Conservation (phyloP, 2,113 vertebrate genomes). For the Pao palembangensis region DNA sequence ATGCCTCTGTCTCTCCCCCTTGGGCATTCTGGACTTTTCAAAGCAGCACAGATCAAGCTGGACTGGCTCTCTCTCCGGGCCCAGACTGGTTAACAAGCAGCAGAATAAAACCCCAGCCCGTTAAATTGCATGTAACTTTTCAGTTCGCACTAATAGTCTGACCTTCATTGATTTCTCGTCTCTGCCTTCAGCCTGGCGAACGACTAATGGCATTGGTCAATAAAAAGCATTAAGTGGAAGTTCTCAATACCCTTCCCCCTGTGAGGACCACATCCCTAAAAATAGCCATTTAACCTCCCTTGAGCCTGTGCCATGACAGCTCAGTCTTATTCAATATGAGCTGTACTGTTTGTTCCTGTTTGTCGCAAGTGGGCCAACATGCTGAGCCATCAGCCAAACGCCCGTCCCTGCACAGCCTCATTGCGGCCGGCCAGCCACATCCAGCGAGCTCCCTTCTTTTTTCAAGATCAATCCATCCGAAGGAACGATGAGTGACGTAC, state of each 20-base stretch:
- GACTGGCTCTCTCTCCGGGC: slow-evolving; percentile 42
- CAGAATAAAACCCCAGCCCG: slow-evolving; percentile 56
- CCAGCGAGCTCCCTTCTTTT: slow-evolving; percentile 47
- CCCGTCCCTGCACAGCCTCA: slow-evolving; percentile 40
- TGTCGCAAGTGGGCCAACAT: slow-evolving; percentile 47
- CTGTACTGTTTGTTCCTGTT: slow-evolving; percentile 23
- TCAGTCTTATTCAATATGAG: slow-evolving; percentile 48
- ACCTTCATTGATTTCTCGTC: slow-evolving; percentile 77
- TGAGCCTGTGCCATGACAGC: slow-evolving; percentile 43
- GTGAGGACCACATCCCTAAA: slow-evolving; percentile 63
- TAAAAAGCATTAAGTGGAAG: slow-evolving; percentile 72
- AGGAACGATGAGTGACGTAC: slow-evolving; percentile 34
- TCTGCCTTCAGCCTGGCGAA: slow-evolving; percentile 64
- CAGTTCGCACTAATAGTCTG: slow-evolving; percentile 66
- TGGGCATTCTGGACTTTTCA: slow-evolving; percentile 46
- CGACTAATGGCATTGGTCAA: slow-evolving; percentile 78
- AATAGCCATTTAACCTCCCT: slow-evolving; percentile 57
- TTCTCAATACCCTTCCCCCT: slow-evolving; percentile 62
- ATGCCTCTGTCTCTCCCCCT: slow-evolving; percentile 38
- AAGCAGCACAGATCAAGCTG: slow-evolving; percentile 59
- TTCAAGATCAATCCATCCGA: slow-evolving; percentile 55
- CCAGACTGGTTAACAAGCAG: slow-evolving; percentile 70
- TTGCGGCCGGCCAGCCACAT: slow-evolving; percentile 48
- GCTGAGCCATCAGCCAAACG: slow-evolving; percentile 52
- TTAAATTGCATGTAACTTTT: slow-evolving; percentile 76